Percentiles rank a stretch among this genome's conserved stretches.
Conservation (phyloP, 1,140 invertebrate species). For the Globodera ellingtonae region DNA sequence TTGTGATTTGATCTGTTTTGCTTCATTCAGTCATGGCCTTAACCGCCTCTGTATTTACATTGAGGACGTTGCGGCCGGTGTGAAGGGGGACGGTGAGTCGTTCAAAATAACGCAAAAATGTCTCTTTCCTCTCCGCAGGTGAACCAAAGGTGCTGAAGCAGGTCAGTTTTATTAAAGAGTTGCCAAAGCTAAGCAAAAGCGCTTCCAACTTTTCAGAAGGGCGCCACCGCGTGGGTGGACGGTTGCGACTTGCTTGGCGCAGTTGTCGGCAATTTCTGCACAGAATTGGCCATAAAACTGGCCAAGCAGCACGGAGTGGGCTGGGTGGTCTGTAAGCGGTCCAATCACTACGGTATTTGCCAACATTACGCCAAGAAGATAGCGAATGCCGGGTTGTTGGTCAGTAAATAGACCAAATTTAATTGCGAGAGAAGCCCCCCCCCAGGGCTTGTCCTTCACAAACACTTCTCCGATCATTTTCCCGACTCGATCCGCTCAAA, state of each 20-base stretch:
- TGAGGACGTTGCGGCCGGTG: conserved; percentile 48
- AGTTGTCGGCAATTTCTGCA: conserved; percentile 84
- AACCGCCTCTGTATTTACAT: conserved; percentile 54
- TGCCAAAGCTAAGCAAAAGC: conserved; percentile 34
- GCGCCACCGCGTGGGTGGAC: conserved; percentile 64
- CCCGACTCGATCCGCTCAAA: conserved; percentile 79
- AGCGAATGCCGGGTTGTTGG: conserved; percentile 76
- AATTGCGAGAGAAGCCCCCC: neutral
- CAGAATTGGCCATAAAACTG: conserved; percentile 79
- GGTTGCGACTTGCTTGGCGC: conserved; percentile 70
- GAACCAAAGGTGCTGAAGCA: conserved; percentile 43
- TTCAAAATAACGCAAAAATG: conserved; percentile 7
- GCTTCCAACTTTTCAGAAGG: conserved; percentile 44
- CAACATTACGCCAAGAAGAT: conserved; percentile 72
- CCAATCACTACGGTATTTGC: conserved; percentile 89
- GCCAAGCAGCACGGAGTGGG: conserved; percentile 76
- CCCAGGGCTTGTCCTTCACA: conserved; percentile 82
- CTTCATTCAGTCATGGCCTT: conserved; percentile 43
- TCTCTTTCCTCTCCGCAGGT: conserved; percentile 25
- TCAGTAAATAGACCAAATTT: conserved; percentile 56
- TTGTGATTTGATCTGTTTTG: neutral
- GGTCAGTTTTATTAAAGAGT: neutral
- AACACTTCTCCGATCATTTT: conserved; percentile 87
- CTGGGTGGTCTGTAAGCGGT: conserved; percentile 81
- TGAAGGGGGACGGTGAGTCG: conserved; percentile 30